Conservation (phyloP, 2,888 invertebrate species). For the Amaurobius ferox region DNA sequence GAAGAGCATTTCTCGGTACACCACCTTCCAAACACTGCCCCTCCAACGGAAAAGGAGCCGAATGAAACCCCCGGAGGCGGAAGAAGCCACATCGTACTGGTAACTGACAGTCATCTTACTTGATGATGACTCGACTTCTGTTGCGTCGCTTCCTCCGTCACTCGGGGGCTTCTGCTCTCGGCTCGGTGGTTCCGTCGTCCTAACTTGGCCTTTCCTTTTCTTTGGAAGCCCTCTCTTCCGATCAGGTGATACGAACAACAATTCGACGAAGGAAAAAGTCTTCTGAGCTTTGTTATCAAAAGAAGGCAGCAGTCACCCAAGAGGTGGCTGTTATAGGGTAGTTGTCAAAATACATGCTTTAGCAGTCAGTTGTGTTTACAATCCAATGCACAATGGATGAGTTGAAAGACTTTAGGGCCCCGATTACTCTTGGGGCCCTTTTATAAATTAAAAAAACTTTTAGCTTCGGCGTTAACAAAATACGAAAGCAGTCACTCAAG, state of each 20-base stretch:
- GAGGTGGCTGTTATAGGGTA: not conserved
- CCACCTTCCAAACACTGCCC: slow-evolving; percentile 81
- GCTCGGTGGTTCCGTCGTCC: slow-evolving; percentile 57
- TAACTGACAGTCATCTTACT: slow-evolving; percentile 81
- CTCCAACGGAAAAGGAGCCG: slow-evolving; percentile 81
- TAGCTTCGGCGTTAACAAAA: not conserved
- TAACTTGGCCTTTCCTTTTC: not conserved
- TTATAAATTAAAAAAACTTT: too few relatives aligned
- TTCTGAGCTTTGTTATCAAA: not conserved
- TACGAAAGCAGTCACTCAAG: not conserved
- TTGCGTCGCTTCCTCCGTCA: slow-evolving; percentile 36
- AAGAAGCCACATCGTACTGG: slow-evolving; percentile 81
- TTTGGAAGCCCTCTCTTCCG: not conserved
- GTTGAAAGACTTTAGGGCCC: too few relatives aligned
- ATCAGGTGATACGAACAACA: not conserved
- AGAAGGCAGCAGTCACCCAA: not conserved
- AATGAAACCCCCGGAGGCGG: slow-evolving; percentile 81
- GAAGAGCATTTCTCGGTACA: slow-evolving; percentile 80
- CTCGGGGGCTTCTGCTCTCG: slow-evolving; percentile 50
- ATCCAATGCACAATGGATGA: too few relatives aligned
- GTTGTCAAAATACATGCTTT: not conserved
- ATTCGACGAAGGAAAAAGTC: not conserved
- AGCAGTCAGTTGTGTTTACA: too few relatives aligned
- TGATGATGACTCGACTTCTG: slow-evolving; percentile 38
- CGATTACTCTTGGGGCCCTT: too few relatives aligned